Evolutionary conservation across 2,888 invertebrate genomes (phyloP), one percentile per base, ranked within the genome.

Genomic region (Xestia xanthographa): DNA sequence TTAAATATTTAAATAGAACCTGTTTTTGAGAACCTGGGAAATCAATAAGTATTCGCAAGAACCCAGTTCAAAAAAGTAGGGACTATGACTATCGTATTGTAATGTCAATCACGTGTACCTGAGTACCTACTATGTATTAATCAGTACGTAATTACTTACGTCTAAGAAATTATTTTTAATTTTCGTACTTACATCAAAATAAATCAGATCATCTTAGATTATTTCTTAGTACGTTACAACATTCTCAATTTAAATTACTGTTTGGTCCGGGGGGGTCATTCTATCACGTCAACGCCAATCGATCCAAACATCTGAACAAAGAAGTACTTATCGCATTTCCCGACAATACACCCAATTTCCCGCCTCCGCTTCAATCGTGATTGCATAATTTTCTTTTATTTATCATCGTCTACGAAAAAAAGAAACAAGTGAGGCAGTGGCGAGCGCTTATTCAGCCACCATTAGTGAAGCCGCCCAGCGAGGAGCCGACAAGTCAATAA

Each of bases 401-500:
- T 89, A 87, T 85, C 87, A 81, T 80, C 85, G 88, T 87, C 87
- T 88, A 84, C 79, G 77, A 72, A 87, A 89, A 89, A 90, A 88
- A 91, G 90, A 91, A 89, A 90, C 92, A 92, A 90, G 83, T 85
- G 86, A 88, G 84, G 78, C 87, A 86, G 70, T 83, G 89, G 88
- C 87, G 86, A 92, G 79, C 85, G 91, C 89, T 91, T 90, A 91
- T 91, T 91, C 91, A 91, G 90, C 90, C 85, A 82, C 91, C 91
- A 91, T 91, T 91, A 91, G 89, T 78, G 84, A 77, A 77, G 76
- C 81, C 88, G 87, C 88, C 84, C 82, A 83, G 81, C 88, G 89
- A 89, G 89, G 88, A 91, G 91, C 90, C 91, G 92, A 90, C 90
- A 91, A 94, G 94, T 94, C 94, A 94, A 95, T 95, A 95, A 95